These are phyloP conservation scores for Siniperca scherzeri DNA, from an alignment of 2,797 vertebrate genomes.

Conservation along the genomic window DNA sequence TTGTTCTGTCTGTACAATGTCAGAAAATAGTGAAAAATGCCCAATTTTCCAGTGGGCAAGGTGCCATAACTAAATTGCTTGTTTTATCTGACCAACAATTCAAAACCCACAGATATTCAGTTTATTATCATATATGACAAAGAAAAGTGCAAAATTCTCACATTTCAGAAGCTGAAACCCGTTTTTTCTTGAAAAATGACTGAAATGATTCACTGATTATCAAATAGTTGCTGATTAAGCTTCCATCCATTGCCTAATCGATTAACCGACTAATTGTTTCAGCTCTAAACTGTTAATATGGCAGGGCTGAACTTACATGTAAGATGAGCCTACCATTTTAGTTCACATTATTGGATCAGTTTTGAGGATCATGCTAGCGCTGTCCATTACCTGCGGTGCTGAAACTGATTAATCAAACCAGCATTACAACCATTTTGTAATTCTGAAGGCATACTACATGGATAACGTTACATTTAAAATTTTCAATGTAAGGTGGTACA, in stretches of 20 bases:
- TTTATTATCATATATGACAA: neutral
- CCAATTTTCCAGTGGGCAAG: neutral
- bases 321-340: neutral
- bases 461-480: neutral
- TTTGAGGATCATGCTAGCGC: constrained; percentile 45
- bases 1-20: too few species aligned
- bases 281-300: neutral
- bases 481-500: accelerated
- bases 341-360: neutral
- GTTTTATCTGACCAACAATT: neutral
- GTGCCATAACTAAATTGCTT: neutral
- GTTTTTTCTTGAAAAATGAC: neutral
- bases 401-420: constrained; percentile 54
- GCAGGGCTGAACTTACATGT: neutral
- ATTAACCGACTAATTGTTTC: neutral
- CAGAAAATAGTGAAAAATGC: neutral
- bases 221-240: neutral
- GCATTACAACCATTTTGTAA: neutral
- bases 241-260: neutral
- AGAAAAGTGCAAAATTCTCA: neutral
- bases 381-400: constrained; percentile 81
- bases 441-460: neutral
- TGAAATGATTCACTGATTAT: neutral
- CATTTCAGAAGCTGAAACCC: neutral
- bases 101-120: neutral